Conservation (phyloP, 1,140 invertebrate genomes). For the Cepaea nemoralis region DNA sequence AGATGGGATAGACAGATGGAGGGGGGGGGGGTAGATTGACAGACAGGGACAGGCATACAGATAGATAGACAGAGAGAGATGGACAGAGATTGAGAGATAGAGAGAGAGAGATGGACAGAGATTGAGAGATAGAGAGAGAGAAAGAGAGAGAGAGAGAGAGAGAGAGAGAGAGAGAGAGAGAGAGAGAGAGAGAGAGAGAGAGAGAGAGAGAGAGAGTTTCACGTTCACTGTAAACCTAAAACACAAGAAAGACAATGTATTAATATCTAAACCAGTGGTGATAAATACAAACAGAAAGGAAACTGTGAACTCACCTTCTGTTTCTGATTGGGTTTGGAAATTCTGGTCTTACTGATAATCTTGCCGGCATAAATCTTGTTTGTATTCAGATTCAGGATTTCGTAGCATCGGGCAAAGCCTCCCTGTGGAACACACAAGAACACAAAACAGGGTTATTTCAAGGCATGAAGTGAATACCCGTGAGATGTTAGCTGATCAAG, state of each 20-base stretch:
- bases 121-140: not conserved
- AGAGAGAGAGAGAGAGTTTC: not conserved
- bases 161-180: conserved; percentile 9
- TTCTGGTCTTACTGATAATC: conserved; percentile 92
- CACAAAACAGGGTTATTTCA: not conserved
- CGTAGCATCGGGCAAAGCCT: conserved; percentile 99
- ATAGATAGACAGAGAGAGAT: too few species aligned
- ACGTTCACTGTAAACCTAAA: too few species aligned
- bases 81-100: not conserved
- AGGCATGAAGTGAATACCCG: too few species aligned
- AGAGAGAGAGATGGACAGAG: not conserved
- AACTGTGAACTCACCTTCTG: conserved; percentile 71
- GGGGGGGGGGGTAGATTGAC: too few species aligned
- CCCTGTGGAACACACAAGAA: conserved; percentile 78
- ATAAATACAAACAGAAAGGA: too few species aligned
- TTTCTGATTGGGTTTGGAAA: conserved; percentile 79
- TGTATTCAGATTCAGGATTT: conserved; percentile 86
- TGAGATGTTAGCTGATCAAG: too few species aligned
- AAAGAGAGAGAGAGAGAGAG: not conserved
- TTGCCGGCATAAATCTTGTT: conserved; percentile 92
- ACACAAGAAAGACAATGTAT: too few species aligned
- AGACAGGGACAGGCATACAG: not conserved
- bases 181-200: not conserved
- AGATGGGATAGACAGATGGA: too few species aligned
- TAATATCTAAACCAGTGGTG: too few species aligned